Percentiles rank a stretch among this genome's conserved stretches.
phyloP scores from a whole-genome alignment of 2,113 vertebrate species.

The Lichenostomus cassidix region DNA sequence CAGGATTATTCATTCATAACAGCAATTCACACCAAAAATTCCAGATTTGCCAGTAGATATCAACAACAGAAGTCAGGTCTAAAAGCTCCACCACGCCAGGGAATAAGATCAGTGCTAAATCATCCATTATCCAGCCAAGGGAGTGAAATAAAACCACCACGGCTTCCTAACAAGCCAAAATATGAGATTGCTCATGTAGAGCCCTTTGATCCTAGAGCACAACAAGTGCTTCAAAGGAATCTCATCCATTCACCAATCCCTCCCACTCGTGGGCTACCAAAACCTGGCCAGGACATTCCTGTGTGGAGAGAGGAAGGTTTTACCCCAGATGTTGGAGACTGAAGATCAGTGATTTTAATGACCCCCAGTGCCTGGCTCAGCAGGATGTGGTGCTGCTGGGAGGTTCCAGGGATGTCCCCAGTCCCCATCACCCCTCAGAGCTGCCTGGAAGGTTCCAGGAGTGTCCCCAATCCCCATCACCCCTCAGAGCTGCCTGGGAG shows the following conservation, averaged over 20 bases:
- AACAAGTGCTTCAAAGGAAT: background rate
- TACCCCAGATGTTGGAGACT: background rate
- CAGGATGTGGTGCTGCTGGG: background rate
- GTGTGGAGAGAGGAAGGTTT: background rate
- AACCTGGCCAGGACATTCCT: background rate
- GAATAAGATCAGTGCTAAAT: background rate
- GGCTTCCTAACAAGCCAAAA: background rate
- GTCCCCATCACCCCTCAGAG: background rate
- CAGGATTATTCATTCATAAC: background rate
- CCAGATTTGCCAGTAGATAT: background rate
- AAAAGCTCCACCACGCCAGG: background rate
- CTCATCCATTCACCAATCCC: background rate
- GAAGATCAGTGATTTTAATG: background rate
- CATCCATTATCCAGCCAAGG: background rate
- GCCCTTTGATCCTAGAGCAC: background rate
- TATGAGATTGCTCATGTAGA: background rate
- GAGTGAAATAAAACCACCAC: background rate
- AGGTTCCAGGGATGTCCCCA: background rate
- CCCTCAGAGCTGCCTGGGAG: background rate
- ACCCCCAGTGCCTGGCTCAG: accelerated
- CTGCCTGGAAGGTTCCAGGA: too few relatives aligned
- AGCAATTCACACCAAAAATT: background rate
- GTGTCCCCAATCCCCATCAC: background rate
- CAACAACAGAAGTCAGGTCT: background rate
- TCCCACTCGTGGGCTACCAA: background rate